These are phyloP conservation scores for Vidua macroura DNA, from an alignment of 2,113 vertebrate species.

Conservation along the genomic window DNA sequence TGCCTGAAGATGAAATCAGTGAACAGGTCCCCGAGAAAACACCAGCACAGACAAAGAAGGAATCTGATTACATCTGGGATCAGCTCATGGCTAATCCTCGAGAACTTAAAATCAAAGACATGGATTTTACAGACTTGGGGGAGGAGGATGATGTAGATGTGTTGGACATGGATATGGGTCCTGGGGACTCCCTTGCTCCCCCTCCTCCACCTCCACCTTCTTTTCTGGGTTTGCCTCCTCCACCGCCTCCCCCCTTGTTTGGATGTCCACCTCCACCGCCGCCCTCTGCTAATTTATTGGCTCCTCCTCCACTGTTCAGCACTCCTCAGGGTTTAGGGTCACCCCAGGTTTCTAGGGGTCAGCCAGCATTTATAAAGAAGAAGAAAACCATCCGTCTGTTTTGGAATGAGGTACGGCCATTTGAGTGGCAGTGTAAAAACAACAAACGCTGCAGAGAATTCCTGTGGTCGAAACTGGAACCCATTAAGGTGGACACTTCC, in stretches of 20 bases:
- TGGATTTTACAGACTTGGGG: slow-evolving; percentile 95
- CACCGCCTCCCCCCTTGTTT: slow-evolving; percentile 79
- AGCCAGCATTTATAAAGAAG: slow-evolving; percentile 90
- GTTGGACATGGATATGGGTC: slow-evolving; percentile 84
- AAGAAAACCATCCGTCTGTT: slow-evolving; percentile 98
- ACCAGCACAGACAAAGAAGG: slow-evolving; percentile 74
- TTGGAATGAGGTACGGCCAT: slow-evolving; percentile 94
- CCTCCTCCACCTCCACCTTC: slow-evolving; percentile 82
- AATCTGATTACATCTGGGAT: slow-evolving; percentile 98
- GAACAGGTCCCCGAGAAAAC: slow-evolving; percentile 74
- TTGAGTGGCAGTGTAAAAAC: slow-evolving; percentile 89
- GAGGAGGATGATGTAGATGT: slow-evolving; percentile 93
- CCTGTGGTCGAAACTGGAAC: slow-evolving; percentile 96
- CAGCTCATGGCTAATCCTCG: slow-evolving; percentile 92
- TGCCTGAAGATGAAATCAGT: slow-evolving; percentile 74
- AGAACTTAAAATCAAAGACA: slow-evolving; percentile 95
- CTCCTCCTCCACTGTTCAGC: slow-evolving; percentile 77
- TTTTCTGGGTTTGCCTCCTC: slow-evolving; percentile 76
- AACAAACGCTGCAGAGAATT: slow-evolving; percentile 89
- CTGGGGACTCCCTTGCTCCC: slow-evolving; percentile 76
- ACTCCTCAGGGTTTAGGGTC: slow-evolving; percentile 80
- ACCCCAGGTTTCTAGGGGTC: slow-evolving; percentile 84
- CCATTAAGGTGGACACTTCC: slow-evolving; percentile 92
- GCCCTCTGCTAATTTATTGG: slow-evolving; percentile 81
- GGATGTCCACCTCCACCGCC: slow-evolving; percentile 81